Percentiles rank a stretch among this genome's conserved stretches.
phyloP scores from a whole-genome alignment of 2,888 invertebrate genomes.

The Drosophila prostipennis region DNA sequence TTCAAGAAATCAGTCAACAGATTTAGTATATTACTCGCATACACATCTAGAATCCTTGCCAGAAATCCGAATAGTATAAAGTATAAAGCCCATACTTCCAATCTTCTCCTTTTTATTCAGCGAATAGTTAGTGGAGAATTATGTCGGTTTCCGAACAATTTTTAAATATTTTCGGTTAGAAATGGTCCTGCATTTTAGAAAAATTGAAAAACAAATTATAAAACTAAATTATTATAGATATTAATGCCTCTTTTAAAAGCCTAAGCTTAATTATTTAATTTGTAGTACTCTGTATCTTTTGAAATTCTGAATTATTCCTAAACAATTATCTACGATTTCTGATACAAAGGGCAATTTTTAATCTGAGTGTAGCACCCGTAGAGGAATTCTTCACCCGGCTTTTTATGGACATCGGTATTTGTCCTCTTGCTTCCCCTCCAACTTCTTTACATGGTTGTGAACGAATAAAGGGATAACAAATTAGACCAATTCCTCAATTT shows the following conservation, averaged over 20 bases:
- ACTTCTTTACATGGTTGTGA: slow-evolving; percentile 70
- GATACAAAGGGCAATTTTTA: background rate
- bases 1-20: slow-evolving; percentile 1
- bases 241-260: no score
- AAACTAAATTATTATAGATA: no score
- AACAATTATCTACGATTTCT: no score
- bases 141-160: slow-evolving; percentile 1
- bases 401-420: slow-evolving; percentile 16
- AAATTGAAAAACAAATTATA: no score
- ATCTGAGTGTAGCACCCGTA: slow-evolving; percentile 1
- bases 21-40: background rate
- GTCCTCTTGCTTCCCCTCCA: slow-evolving; percentile 40
- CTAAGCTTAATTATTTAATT: no score
- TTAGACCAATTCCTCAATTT: slow-evolving; percentile 37
- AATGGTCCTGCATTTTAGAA: background rate
- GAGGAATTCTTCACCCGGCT: background rate
- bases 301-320: no score
- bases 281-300: no score
- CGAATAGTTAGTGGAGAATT: slow-evolving; percentile 1
- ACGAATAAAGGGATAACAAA: slow-evolving; percentile 27
- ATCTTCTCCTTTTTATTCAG: slow-evolving; percentile 14
- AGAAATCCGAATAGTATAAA: slow-evolving; percentile 11
- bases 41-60: slow-evolving; percentile 21
- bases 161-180: background rate
- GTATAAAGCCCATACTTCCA: slow-evolving; percentile 23